phyloP scores from a whole-genome alignment of 2,797 vertebrate genomes.

The Acanthurus tractus region DNA sequence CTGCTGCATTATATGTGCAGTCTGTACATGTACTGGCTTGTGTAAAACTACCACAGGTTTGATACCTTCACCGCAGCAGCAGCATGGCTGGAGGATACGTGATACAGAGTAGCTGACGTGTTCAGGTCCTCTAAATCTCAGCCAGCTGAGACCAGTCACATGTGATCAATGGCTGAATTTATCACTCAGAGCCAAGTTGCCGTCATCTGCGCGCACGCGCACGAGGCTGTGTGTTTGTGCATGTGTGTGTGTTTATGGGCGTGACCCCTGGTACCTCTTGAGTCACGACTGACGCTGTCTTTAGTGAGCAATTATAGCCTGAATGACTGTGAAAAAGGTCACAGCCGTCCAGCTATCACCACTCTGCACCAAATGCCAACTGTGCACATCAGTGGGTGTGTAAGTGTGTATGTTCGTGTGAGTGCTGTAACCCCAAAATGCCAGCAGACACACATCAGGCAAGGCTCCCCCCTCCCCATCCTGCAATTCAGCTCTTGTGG shows the following conservation, averaged over 20 bases:
- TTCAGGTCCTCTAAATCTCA: slow-evolving; percentile 63
- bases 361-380: slow-evolving; percentile 75
- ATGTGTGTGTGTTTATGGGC: slow-evolving; percentile 21
- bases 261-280: slow-evolving; percentile 56
- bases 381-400: slow-evolving; percentile 37
- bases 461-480: background rate
- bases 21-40: background rate
- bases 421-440: slow-evolving; percentile 61
- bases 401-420: slow-evolving; percentile 26
- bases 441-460: slow-evolving; percentile 58
- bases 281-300: slow-evolving; percentile 73
- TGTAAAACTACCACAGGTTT: slow-evolving; percentile 2
- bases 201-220: slow-evolving; percentile 35
- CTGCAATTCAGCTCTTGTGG: slow-evolving; percentile 47
- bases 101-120: slow-evolving; percentile 53
- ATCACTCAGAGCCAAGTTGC: slow-evolving; percentile 61
- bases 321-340: slow-evolving; percentile 80
- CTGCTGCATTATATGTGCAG: background rate
- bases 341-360: slow-evolving; percentile 74
- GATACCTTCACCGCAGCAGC: background rate
- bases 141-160: slow-evolving; percentile 73
- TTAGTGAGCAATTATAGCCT: slow-evolving; percentile 80
- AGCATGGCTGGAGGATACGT: slow-evolving; percentile 13
- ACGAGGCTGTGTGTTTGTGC: slow-evolving; percentile 6
- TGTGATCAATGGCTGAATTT: slow-evolving; percentile 74